Evolutionary conservation across 2,797 vertebrate genomes (phyloP).

Genomic region (Rhynchotus rufescens): DNA sequence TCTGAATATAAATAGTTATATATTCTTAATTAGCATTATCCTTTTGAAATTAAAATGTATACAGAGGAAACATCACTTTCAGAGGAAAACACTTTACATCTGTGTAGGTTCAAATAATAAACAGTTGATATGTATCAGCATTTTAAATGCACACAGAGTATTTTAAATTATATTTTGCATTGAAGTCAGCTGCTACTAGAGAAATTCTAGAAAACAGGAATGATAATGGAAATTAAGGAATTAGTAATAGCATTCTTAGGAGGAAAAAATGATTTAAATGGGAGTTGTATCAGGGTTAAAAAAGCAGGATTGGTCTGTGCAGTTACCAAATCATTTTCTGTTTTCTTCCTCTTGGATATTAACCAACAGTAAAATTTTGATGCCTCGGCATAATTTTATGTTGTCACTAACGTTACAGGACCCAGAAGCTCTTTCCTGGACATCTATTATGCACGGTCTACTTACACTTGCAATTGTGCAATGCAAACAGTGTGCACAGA

Average conservation of each 20-base stretch:
- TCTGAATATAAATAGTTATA: background rate
- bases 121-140: background rate
- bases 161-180: background rate
- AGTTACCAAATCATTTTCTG: background rate
- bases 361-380: background rate
- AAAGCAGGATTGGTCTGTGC: background rate
- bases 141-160: background rate
- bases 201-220: background rate
- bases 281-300: constrained; percentile 27
- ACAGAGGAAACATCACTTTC: background rate
- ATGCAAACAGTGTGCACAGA: constrained; percentile 12
- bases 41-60: background rate
- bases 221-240: constrained; percentile 31
- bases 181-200: background rate
- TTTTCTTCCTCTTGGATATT: background rate
- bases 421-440: constrained; percentile 20
- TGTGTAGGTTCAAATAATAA: background rate
- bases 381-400: constrained; percentile 13
- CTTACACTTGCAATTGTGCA: constrained; percentile 27
- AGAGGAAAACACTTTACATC: background rate
- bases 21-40: background rate
- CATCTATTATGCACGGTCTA: constrained; percentile 15
- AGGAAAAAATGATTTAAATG: constrained; percentile 7
- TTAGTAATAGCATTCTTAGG: background rate
- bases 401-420: constrained; percentile 6